Evolutionary conservation across 2,888 invertebrate genomes (phyloP).

Genomic region (Calephelis perditalis): DNA sequence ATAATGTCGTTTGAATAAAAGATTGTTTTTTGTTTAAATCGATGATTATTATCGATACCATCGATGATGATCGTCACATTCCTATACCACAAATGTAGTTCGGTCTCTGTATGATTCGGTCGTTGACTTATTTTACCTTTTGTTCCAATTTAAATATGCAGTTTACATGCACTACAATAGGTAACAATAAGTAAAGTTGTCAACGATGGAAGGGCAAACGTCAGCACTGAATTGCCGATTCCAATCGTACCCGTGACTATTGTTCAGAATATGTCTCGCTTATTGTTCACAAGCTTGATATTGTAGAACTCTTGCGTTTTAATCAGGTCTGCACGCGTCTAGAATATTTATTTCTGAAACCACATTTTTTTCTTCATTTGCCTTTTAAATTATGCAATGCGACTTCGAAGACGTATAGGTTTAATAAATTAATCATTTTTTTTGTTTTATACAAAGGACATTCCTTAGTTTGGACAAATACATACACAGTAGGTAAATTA

Average conservation of each 20-base stretch:
- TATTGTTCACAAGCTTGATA: slow-evolving; percentile 57
- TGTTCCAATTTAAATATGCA: slow-evolving; percentile 48
- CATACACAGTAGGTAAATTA: too few relatives aligned
- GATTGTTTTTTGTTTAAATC: too few relatives aligned
- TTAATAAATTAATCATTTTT: too few relatives aligned
- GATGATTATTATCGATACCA: too few relatives aligned
- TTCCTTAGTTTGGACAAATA: too few relatives aligned
- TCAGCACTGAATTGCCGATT: slow-evolving; percentile 66
- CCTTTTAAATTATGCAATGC: background rate
- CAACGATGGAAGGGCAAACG: slow-evolving; percentile 48
- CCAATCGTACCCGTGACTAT: slow-evolving; percentile 66
- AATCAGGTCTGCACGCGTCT: slow-evolving; percentile 57
- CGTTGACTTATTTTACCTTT: slow-evolving; percentile 46
- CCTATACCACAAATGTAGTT: too few relatives aligned
- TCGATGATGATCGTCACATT: too few relatives aligned
- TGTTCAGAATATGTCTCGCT: slow-evolving; percentile 74
- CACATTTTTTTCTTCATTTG: background rate
- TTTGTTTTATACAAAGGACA: too few relatives aligned
- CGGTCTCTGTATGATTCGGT: slow-evolving; percentile 31
- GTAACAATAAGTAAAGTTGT: slow-evolving; percentile 50
- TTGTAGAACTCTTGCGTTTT: slow-evolving; percentile 55
- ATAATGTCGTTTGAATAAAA: too few relatives aligned
- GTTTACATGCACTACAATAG: slow-evolving; percentile 34
- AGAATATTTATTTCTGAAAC: slow-evolving; percentile 41
- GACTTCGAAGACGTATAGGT: too few relatives aligned